Evolutionary conservation across 1,140 invertebrate species (phyloP), one percentile per base, ranked within the genome.

Genomic region (Drosophila malerkotliana): DNA sequence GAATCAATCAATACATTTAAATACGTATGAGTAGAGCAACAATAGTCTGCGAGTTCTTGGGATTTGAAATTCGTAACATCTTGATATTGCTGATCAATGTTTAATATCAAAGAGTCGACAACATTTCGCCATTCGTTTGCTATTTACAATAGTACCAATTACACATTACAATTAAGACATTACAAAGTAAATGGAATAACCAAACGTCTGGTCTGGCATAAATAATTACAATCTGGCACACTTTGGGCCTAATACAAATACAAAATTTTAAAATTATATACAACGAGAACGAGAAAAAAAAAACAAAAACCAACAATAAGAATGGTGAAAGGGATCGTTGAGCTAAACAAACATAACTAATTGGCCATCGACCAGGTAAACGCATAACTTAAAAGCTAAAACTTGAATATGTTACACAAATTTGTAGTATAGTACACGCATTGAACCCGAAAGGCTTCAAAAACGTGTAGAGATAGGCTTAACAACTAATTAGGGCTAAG

Each of bases 161-260:
- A 44, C 41, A 44, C 54, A 57, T 80, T 81, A 77, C 58, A 67
- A 72, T 30, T 37, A 63, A 80, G 14, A 67, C 63, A 55, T 78
- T 87, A 84, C 79, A 76, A 73, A 55, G 52, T 77, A 77, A 81
- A 82, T 88, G 82, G 82, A 85, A 85, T 87, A 56, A 28, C 39
- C 56, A 24, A 52, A 55, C 72, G 56, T 1, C 18, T 44, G 28
- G 28, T 62, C 59, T 32, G 66, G 45, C 64, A 34, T 61, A 61
- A 68, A 34, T 53, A 60, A 44, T 49, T 41, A 64, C 52, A n/a
- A 61, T 21, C 52, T 62, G 66, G 59, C 41, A 18, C 66, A 15
- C 59, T 44, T 12, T 5, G 37, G 66, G 60, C 71, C 72, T 74
- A 74, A 74, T 74, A 79, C 68, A 72, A 55, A 37, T 63, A 75